A percentile compares a stretch with the other conserved stretches of the same genome.
Conservation (phyloP, 37 sponge, comb jelly and placozoan genomes). For the Aphrocallistes beatrix region DNA sequence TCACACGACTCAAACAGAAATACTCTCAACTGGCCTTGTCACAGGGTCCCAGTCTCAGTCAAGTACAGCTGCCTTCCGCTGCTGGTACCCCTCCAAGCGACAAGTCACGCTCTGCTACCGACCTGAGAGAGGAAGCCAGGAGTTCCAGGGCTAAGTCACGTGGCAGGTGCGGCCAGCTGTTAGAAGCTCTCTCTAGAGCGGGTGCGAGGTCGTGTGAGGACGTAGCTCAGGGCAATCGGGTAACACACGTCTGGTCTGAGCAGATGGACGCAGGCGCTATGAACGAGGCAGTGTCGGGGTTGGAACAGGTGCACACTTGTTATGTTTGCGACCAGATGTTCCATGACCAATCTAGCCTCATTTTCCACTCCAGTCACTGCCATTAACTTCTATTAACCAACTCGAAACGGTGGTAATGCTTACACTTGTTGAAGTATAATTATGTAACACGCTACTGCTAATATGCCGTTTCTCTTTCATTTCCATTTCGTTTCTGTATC, state of each 20-base stretch:
- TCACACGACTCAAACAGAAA: neutral
- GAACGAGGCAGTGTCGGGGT: neutral
- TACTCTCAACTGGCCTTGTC: neutral
- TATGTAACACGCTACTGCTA: too few relatives aligned
- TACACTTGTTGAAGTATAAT: too few relatives aligned
- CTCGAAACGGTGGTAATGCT: too few relatives aligned
- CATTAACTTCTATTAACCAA: too few relatives aligned
- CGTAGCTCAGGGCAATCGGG: neutral
- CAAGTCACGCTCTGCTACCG: neutral
- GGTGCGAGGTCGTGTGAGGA: neutral
- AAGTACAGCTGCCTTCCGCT: too few relatives aligned
- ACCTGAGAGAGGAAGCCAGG: neutral
- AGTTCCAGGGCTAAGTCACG: neutral
- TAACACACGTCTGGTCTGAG: neutral
- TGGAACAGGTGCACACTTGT: neutral
- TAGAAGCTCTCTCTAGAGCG: neutral
- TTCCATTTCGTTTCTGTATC: too few relatives aligned
- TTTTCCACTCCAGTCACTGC: neutral
- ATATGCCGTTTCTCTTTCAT: too few relatives aligned
- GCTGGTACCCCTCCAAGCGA: neutral
- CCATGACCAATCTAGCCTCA: neutral
- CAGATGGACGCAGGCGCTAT: neutral
- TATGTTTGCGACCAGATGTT: neutral
- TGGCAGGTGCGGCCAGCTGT: slow-evolving; percentile 13
- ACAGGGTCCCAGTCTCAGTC: too few relatives aligned